These are phyloP conservation scores for Clarias fuscus DNA, from an alignment of 2,797 vertebrate species.

Conservation along the genomic window DNA sequence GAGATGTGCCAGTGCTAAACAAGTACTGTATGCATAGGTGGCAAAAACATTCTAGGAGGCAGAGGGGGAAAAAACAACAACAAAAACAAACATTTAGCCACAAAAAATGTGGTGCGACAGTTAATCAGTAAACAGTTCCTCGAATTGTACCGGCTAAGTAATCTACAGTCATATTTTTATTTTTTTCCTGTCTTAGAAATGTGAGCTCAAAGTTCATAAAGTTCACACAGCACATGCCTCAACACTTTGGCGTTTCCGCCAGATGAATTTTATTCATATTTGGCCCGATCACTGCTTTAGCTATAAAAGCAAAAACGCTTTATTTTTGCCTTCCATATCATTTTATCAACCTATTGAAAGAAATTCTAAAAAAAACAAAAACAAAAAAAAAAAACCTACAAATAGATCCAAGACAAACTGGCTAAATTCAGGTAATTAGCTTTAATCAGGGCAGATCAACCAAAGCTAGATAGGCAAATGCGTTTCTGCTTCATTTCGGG, in stretches of 20 bases:
- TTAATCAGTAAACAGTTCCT: neutral
- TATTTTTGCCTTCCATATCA: neutral
- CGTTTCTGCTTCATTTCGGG: neutral
- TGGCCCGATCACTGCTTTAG: neutral
- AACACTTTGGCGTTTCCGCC: neutral
- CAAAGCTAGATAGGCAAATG: neutral
- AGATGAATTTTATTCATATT: neutral
- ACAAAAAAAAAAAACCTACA: neutral
- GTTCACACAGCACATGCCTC: neutral
- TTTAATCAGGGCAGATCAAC: neutral
- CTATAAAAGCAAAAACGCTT: neutral
- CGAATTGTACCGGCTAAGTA: neutral
- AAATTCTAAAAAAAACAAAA: neutral
- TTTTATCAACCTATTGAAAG: neutral
- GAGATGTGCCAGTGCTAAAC: neutral
- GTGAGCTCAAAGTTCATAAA: neutral
- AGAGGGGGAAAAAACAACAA: neutral
- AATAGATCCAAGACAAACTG: neutral
- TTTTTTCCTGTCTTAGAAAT: neutral
- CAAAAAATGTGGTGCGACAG: neutral
- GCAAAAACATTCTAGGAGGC: neutral
- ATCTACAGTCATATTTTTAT: neutral
- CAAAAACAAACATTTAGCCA: neutral
- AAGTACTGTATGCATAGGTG: neutral
- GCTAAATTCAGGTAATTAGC: neutral